Evolutionary conservation across 2,113 vertebrate genomes (phyloP).

Genomic region (Sialia sialis): DNA sequence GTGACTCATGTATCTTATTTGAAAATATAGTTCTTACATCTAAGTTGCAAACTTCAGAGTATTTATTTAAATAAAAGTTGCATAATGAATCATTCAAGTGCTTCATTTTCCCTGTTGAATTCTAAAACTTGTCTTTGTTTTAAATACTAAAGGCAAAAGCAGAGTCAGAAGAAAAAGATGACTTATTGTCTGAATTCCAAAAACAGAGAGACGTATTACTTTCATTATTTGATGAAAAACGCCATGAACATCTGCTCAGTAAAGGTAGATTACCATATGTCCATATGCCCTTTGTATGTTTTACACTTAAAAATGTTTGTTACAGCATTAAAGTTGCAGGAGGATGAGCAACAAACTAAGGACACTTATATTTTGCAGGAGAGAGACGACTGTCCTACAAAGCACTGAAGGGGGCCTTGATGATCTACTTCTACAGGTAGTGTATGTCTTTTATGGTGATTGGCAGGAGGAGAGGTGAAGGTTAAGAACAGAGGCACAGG

Average conservation of each 20-base stretch:
- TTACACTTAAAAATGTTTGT: not conserved
- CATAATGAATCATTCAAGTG: not conserved
- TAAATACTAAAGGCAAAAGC: slow-evolving; percentile 67
- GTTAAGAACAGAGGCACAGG: not conserved
- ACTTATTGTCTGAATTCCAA: slow-evolving; percentile 80
- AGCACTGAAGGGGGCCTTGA: slow-evolving; percentile 89
- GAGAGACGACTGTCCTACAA: slow-evolving; percentile 85
- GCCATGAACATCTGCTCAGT: slow-evolving; percentile 88
- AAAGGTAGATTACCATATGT: slow-evolving; percentile 76
- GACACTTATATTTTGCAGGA: slow-evolving; percentile 66
- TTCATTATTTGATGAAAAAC: slow-evolving; percentile 91
- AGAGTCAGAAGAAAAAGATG: slow-evolving; percentile 87
- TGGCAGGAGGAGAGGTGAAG: not conserved
- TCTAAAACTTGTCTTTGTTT: slow-evolving; percentile 17
- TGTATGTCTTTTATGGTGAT: not conserved
- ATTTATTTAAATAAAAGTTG: not conserved
- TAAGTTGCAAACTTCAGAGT: not conserved
- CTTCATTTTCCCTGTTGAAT: not conserved
- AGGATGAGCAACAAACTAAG: not conserved
- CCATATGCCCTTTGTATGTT: not conserved
- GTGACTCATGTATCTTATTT: not conserved
- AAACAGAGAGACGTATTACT: slow-evolving; percentile 84
- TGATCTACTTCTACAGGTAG: slow-evolving; percentile 98
- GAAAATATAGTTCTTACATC: not conserved
- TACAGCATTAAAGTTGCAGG: not conserved